Conservation (phyloP, 2,888 invertebrate species). For the Nebria salina region DNA sequence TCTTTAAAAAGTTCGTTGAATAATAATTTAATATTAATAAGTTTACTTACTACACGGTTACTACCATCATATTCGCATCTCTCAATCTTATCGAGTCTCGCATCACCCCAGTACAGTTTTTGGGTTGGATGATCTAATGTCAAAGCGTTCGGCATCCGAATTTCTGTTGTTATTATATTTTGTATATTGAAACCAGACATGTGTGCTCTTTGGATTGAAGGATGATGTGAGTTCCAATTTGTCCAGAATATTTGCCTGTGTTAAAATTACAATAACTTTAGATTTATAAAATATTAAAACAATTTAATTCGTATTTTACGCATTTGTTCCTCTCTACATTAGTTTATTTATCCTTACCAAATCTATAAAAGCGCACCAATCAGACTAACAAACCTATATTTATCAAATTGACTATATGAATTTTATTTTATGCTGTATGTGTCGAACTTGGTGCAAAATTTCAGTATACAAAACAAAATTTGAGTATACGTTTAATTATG, state of each 20-base stretch:
- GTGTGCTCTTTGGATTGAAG: constrained; percentile 81
- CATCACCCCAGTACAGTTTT: constrained; percentile 87
- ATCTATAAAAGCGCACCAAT: too few relatives aligned
- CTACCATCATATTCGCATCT: constrained; percentile 82
- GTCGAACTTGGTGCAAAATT: neutral
- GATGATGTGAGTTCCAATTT: constrained; percentile 86
- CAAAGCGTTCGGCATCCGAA: constrained; percentile 87
- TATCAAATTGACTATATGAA: too few relatives aligned
- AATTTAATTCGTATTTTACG: too few relatives aligned
- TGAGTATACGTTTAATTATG: too few relatives aligned
- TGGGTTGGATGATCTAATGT: constrained; percentile 79
- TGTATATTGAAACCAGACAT: constrained; percentile 71
- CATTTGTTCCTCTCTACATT: too few relatives aligned
- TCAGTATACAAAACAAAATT: neutral
- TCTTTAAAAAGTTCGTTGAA: neutral
- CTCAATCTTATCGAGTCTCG: constrained; percentile 85
- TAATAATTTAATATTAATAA: neutral
- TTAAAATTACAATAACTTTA: constrained; percentile 35
- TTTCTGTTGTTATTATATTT: constrained; percentile 78
- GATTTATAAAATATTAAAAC: neutral
- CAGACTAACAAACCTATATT: too few relatives aligned
- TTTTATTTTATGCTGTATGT: too few relatives aligned
- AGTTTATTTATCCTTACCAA: too few relatives aligned
- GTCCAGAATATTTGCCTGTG: constrained; percentile 83
- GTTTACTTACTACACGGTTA: constrained; percentile 70